These are phyloP conservation scores for Elephas maximus DNA, from an alignment of 2,113 vertebrate genomes.

Conservation along the genomic window DNA sequence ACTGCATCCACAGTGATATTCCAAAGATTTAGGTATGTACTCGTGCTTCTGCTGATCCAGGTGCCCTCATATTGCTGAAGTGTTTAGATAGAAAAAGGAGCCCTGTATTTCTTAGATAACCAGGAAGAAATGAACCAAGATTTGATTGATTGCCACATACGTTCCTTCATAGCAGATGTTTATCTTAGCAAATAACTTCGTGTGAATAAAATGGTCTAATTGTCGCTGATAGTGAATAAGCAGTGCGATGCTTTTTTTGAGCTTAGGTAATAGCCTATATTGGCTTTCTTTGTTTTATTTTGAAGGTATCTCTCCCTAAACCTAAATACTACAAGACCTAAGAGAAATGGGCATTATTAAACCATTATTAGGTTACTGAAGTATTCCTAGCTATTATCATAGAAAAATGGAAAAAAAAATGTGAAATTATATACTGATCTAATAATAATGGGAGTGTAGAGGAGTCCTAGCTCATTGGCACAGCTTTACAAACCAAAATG, in stretches of 20 bases:
- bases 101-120: constrained; percentile 34
- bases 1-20: neutral
- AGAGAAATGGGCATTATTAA: constrained; percentile 62
- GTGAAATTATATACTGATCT: constrained; percentile 31
- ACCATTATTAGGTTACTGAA: constrained; percentile 8
- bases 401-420: neutral
- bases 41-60: neutral
- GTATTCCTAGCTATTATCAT: constrained; percentile 32
- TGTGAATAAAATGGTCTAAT: neutral
- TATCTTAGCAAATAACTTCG: neutral
- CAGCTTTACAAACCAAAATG: constrained; percentile 15
- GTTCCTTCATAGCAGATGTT: neutral
- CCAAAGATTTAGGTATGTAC: constrained; percentile 33
- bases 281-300: neutral
- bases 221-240: neutral
- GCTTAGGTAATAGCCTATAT: neutral
- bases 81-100: neutral
- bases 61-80: neutral
- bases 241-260: neutral
- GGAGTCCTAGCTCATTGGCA: neutral
- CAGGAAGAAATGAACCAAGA: constrained; percentile 26
- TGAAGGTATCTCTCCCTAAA: neutral
- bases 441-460: neutral
- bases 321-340: constrained; percentile 39
- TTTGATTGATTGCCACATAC: neutral